Base-by-base conservation (phyloP, 2,113 vertebrate genomes). In the Isurus oxyrinchus region DNA sequence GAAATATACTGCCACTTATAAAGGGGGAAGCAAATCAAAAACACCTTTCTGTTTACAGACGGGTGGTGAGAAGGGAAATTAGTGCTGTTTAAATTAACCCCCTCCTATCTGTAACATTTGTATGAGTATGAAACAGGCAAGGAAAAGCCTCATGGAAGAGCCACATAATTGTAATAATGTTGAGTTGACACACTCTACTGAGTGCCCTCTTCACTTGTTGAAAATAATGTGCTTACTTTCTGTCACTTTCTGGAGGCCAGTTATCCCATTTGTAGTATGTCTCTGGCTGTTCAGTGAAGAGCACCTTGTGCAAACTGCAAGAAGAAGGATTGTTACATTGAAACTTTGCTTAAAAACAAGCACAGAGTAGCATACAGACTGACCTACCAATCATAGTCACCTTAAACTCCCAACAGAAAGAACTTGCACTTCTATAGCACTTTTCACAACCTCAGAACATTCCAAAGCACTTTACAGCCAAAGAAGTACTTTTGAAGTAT, bases 221-320 rank as follows among this genome's bases (percentile, higher is more conserved):
- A 31, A 91, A 40, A 16, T 19, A 55, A 76, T 79, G 2, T 14
- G 96, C 99, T 98, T 97, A 99, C 99, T 99, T 99, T 97, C 99
- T 98, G 97, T 99, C 99, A 1, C 99, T 99, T 97, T 99, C 99
- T 0, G 99, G 99, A 0, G 99, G 99, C 99, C 99, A 99, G 98
- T 99, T 99, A 97, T 99, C 99, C 99, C 99, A 99, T 96, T 99
- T 99, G 97, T 99, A 99, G 97, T 99, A 99, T 0, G 99, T 99
- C 98, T 99, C 99, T 0, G 99, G 99, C 96, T 99, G 99, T 97
- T 99, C 99, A 0, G 99, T 99, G 97, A 99, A 99, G 19, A 99
- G 99, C 96, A 99, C 99, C 97, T 99, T 99, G 98, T 99, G 99
- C 49, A 99, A 99, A 97, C 99, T 99, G 97, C 0, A 49, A 93